A percentile compares a stretch with the other conserved stretches of the same genome.
phyloP scores from a whole-genome alignment of 2,888 invertebrate genomes.

The Tetropium fuscum region DNA sequence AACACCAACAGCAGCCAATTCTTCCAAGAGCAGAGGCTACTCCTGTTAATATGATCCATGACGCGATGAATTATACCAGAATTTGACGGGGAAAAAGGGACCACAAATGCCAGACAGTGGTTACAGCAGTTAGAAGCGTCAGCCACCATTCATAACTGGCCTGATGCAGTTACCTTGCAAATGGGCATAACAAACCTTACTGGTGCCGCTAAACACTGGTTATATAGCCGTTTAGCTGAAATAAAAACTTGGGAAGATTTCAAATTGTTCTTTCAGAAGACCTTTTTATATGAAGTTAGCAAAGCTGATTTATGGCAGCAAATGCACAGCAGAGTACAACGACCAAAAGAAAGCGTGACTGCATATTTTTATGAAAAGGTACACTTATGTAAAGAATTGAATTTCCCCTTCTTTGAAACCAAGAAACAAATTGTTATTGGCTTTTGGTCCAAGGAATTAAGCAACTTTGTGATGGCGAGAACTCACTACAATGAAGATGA shows the following conservation, averaged over 20 bases:
- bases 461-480: constrained; percentile 5
- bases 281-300: neutral
- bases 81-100: neutral
- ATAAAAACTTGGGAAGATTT: neutral
- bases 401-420: neutral
- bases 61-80: neutral
- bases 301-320: neutral
- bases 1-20: neutral
- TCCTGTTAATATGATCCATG: neutral
- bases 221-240: neutral
- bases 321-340: neutral
- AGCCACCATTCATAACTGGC: neutral
- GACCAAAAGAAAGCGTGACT: neutral
- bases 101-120: neutral
- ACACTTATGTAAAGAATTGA: neutral
- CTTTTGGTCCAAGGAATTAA: constrained; percentile 2
- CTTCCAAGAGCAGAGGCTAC: neutral
- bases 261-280: neutral
- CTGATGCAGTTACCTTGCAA: neutral
- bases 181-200: neutral
- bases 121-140: neutral
- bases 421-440: constrained; percentile 10
- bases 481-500: constrained; percentile 1
- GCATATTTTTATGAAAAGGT: neutral
- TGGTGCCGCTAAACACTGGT: neutral